phyloP scores from a whole-genome alignment of 1,140 invertebrate species.

The Diachasmimorpha longicaudata region DNA sequence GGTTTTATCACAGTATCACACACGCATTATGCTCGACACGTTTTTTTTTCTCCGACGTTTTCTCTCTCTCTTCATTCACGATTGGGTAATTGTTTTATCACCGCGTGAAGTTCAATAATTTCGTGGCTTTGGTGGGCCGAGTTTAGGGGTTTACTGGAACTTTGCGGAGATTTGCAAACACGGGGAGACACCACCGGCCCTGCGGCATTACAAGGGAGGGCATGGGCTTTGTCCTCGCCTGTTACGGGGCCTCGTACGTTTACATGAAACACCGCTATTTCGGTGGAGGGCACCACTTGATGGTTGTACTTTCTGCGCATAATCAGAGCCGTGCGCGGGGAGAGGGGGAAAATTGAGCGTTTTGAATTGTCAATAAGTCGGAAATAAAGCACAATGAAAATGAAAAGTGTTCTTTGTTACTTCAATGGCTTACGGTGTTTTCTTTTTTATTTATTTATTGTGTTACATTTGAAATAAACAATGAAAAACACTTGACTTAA shows the following conservation, averaged over 20 bases:
- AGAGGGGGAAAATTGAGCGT: neutral
- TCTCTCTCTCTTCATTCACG: neutral
- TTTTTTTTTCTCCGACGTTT: neutral
- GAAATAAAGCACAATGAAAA: no score
- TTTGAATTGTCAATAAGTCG: neutral
- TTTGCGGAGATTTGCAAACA: neutral
- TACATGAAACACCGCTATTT: neutral
- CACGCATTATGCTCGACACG: neutral
- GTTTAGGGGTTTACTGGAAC: neutral
- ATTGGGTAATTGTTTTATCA: no score
- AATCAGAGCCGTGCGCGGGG: neutral
- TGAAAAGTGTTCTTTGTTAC: neutral
- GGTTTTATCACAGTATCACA: neutral
- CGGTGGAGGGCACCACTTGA: neutral
- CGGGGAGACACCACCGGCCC: constrained; percentile 16
- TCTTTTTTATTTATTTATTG: no score
- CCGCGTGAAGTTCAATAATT: neutral
- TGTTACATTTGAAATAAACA: no score
- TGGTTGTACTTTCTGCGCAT: no score
- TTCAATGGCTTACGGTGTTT: neutral
- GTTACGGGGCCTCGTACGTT: constrained; percentile 9
- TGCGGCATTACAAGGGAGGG: constrained; percentile 22
- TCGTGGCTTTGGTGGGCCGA: neutral
- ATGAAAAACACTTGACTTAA: no score
- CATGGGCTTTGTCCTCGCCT: constrained; percentile 27